phyloP scores from a whole-genome alignment of 2,888 invertebrate genomes.

The Tryphoninae sp. region DNA sequence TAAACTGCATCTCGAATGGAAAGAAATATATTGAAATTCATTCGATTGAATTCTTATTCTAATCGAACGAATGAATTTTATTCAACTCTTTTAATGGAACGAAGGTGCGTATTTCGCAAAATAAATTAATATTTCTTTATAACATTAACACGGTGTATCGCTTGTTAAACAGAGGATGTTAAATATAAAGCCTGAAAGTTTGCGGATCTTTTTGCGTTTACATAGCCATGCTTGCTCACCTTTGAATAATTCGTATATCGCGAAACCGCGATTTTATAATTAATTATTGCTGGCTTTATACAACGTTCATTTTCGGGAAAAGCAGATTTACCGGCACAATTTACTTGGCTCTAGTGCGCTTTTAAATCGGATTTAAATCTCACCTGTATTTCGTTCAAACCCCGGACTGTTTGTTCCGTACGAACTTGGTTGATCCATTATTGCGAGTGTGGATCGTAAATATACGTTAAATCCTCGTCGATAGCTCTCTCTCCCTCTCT shows the following conservation, averaged over 20 bases:
- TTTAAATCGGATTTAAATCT: conserved; percentile 50
- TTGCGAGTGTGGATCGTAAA: conserved; percentile 56
- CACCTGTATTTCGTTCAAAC: conserved; percentile 14
- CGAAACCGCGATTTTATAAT: conserved; percentile 39
- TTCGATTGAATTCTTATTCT: not conserved
- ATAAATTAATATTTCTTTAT: no score
- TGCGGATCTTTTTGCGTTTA: not conserved
- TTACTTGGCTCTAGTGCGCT: conserved; percentile 32
- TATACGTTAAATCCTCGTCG: conserved; percentile 52
- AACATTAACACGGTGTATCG: no score
- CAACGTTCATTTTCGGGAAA: conserved; percentile 35
- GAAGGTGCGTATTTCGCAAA: no score
- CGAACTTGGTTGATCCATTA: conserved; percentile 34
- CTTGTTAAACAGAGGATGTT: not conserved
- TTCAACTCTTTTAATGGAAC: not conserved
- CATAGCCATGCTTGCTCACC: not conserved
- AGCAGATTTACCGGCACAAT: conserved; percentile 47
- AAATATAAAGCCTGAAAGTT: conserved; percentile 12
- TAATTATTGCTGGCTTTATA: conserved; percentile 44
- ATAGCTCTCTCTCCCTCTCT: conserved; percentile 30
- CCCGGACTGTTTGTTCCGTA: not conserved
- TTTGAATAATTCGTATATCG: conserved; percentile 29
- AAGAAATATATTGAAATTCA: not conserved
- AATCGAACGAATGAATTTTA: not conserved
- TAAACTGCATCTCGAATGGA: not conserved